A percentile compares a stretch with the other conserved stretches of the same genome.
Conservation (phyloP, 2,113 vertebrate species). For the Poeciliopsis prolifica region DNA sequence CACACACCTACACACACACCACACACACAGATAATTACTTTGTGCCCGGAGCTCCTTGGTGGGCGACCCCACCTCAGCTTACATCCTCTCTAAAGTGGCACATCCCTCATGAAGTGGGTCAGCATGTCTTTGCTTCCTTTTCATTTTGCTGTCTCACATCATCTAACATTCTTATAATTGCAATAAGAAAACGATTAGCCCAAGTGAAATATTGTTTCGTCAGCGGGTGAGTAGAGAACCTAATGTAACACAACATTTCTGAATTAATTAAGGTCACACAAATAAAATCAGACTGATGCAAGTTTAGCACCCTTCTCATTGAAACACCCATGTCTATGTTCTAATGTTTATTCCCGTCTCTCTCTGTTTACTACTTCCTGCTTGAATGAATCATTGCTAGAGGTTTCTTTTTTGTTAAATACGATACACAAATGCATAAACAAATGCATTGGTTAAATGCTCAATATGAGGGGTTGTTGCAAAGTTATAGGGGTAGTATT, state of each 20-base stretch:
- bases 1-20: slow-evolving; percentile 25
- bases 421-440: too few relatives aligned
- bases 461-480: not conserved
- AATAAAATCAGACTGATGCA: not conserved
- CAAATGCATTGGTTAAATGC: not conserved
- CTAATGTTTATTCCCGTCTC: not conserved
- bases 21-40: slow-evolving; percentile 21
- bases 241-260: not conserved
- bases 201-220: not conserved
- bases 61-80: slow-evolving; percentile 53
- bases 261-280: slow-evolving; percentile 13
- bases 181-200: not conserved
- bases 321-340: not conserved
- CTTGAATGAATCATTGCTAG: not conserved
- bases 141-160: not conserved
- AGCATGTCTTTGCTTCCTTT: slow-evolving; percentile 64
- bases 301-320: slow-evolving; percentile 10
- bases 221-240: not conserved
- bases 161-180: slow-evolving; percentile 1
- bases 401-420: too few relatives aligned
- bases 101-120: slow-evolving; percentile 72
- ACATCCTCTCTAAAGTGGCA: slow-evolving; percentile 34
- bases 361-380: not conserved
- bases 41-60: slow-evolving; percentile 39
- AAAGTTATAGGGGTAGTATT: not conserved